Percentiles rank a stretch among this genome's conserved stretches.
These are phyloP conservation scores for Neodiprion lecontei DNA, from an alignment of 1,140 invertebrate genomes.

Conservation along the genomic window DNA sequence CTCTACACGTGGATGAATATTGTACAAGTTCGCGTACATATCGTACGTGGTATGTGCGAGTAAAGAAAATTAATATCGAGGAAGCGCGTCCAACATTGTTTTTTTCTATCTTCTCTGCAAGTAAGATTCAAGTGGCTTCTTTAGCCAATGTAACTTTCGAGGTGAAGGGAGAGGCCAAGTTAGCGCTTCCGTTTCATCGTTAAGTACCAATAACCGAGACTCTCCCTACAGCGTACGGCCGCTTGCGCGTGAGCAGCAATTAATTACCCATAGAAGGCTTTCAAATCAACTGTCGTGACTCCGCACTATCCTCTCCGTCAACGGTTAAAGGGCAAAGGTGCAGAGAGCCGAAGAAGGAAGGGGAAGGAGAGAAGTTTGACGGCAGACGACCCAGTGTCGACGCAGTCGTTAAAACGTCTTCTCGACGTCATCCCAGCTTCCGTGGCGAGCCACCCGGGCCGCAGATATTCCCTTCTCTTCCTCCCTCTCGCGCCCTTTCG, in stretches of 20 bases:
- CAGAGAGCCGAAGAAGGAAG: neutral
- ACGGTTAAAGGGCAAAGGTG: neutral
- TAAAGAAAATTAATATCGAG: too few relatives aligned
- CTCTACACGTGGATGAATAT: too few relatives aligned
- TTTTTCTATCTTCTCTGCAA: neutral
- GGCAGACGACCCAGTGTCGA: neutral
- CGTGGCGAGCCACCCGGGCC: too few relatives aligned
- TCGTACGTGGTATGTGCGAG: too few relatives aligned
- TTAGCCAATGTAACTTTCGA: neutral
- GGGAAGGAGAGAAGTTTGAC: neutral
- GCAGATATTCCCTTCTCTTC: neutral
- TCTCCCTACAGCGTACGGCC: neutral
- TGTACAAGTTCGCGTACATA: too few relatives aligned
- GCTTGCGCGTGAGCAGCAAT: neutral
- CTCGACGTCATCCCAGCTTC: too few relatives aligned
- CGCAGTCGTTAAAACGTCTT: neutral
- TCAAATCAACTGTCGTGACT: conserved; percentile 7
- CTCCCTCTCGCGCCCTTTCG: neutral
- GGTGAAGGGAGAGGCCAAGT: neutral
- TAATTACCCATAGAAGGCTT: neutral
- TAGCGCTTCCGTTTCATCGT: conserved; percentile 4
- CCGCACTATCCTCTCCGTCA: neutral
- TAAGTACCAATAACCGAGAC: conserved; percentile 3
- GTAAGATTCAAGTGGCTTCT: neutral
- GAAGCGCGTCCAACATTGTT: neutral